Conservation (phyloP, 2,888 invertebrate genomes). For the Scaeva pyrastri region DNA sequence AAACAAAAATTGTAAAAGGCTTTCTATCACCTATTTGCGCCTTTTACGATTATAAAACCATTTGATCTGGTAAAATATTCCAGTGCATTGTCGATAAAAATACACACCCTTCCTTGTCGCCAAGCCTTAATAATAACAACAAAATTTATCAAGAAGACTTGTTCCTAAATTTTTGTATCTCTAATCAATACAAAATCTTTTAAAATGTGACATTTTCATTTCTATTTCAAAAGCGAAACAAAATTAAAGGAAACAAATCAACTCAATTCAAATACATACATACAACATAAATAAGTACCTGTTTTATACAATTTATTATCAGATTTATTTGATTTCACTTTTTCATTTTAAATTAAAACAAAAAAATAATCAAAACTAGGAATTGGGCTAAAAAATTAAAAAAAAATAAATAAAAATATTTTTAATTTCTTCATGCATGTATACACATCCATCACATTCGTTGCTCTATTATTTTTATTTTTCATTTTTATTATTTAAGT, state of each 20-base stretch:
- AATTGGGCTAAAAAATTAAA: conserved; percentile 26
- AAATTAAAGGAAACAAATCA: conserved; percentile 12
- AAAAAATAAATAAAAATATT: neutral
- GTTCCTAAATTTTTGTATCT: conserved; percentile 55
- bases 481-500: conserved; percentile 34
- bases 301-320: conserved; percentile 74
- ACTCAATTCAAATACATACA: conserved; percentile 46
- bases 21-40: neutral
- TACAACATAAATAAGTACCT: conserved; percentile 70
- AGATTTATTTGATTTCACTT: conserved; percentile 50
- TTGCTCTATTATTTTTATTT: conserved; percentile 18
- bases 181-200: conserved; percentile 2
- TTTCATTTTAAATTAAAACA: conserved; percentile 39
- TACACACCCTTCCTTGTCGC: neutral
- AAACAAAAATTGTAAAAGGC: neutral
- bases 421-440: conserved; percentile 26
- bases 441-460: conserved; percentile 64
- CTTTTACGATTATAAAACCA: neutral
- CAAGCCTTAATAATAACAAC: conserved; percentile 26
- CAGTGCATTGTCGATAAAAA: neutral
- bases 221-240: conserved; percentile 39
- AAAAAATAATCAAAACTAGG: conserved; percentile 18
- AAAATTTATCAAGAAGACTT: conserved; percentile 38
- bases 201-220: conserved; percentile 19
- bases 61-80: neutral